phyloP scores from a whole-genome alignment of 2,113 vertebrate species.

The Climacteris rufus region DNA sequence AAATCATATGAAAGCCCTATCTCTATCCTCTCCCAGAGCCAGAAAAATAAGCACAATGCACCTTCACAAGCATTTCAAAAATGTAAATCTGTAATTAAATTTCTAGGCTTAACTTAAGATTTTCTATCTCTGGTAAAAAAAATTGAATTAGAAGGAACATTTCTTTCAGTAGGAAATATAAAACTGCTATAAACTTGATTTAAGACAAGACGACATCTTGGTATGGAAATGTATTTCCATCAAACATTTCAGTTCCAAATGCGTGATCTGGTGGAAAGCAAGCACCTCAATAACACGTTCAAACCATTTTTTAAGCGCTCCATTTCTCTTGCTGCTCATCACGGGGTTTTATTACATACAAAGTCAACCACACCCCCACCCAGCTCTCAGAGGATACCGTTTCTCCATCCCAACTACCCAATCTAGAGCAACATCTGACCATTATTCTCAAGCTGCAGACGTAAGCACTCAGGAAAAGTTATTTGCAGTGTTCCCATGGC shows the following conservation, averaged over 20 bases:
- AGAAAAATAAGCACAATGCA: not conserved
- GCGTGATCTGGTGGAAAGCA: not conserved
- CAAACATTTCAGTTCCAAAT: slow-evolving; percentile 24
- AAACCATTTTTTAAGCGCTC: not conserved
- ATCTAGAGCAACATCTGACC: not conserved
- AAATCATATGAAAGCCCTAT: not conserved
- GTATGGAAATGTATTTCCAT: slow-evolving; percentile 26
- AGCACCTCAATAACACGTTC: not conserved
- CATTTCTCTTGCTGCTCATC: slow-evolving; percentile 4
- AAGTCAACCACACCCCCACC: not conserved
- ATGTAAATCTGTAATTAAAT: slow-evolving; percentile 35
- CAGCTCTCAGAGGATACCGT: not conserved
- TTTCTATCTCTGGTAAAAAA: not conserved
- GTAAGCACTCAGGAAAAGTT: not conserved
- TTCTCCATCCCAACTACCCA: not conserved
- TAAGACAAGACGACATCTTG: slow-evolving; percentile 34
- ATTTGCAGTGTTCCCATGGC: not conserved
- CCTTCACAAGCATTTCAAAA: not conserved
- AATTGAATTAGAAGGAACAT: slow-evolving; percentile 5
- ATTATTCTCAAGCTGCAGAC: not conserved
- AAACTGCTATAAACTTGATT: slow-evolving; percentile 29
- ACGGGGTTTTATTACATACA: not conserved
- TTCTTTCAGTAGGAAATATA: slow-evolving; percentile 25
- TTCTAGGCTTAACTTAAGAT: slow-evolving; percentile 2
- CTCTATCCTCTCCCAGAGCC: not conserved